Evolutionary conservation across 1,140 invertebrate genomes (phyloP), one percentile per base, ranked within the genome.

Genomic region (Diachasma alloeum): DNA sequence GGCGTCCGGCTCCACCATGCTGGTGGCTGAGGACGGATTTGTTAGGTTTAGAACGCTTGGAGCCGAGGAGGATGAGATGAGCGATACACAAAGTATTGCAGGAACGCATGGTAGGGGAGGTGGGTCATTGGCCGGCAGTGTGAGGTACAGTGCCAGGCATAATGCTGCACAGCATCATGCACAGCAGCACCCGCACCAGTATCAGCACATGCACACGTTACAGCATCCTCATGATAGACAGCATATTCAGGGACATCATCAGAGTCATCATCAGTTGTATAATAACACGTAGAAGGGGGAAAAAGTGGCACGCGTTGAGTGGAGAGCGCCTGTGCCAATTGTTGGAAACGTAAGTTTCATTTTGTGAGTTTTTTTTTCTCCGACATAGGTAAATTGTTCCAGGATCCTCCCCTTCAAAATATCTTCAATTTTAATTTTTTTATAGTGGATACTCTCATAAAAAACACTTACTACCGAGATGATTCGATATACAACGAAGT

Each of bases 21-120:
- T 96, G 56, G 95, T 96, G 5, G 95, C 95, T 77, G 95, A 97
- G 81, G 94, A 96, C 80, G 95, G 95, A 0, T 96, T 96, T 84
- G 93, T 96, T 1, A 91, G 95, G 70, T 96, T 96, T 89, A 91
- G 95, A 37, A 93, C 92, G 11, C 83, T 94, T 69, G 93, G 93
- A 44, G 93, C 80, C 39, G 88, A 86, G 59, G 88, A 90, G 22
- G 87, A 89, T 46, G 83, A 89, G 4, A 48, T 87, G 42, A 87
- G 86, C 10, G 88, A 90, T 73, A 84, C 84, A 13, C 86, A 88
- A 53, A 89, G 86, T 73, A 81, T 85, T 78, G 83, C 85, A 31
- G 84, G 87, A 0, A 88, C 84, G 48, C 84, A 87, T 48, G 88
- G 86, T n/a, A 82, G 87, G 15, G 73, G 66, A 31, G 84, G 85